Evolutionary conservation across 2,797 vertebrate species (phyloP).

Genomic region (Bryconaethiops microstoma): DNA sequence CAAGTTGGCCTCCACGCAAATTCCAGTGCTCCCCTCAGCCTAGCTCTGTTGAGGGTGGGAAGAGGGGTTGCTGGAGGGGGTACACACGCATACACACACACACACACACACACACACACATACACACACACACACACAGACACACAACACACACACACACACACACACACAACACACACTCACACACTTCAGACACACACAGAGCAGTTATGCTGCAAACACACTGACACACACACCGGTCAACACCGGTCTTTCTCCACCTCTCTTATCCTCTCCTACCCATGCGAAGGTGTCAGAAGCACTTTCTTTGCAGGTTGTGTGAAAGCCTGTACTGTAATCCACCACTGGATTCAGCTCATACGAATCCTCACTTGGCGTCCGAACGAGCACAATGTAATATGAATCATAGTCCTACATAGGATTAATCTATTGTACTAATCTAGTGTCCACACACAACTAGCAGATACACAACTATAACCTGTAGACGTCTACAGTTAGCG

Average conservation of each 20-base stretch:
- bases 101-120: conserved; percentile 24
- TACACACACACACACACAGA: conserved; percentile 17
- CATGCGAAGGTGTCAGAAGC: background rate
- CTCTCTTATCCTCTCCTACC: background rate
- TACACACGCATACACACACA: conserved; percentile 35
- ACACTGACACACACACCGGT: conserved; percentile 4
- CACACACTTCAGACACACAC: conserved; percentile 22
- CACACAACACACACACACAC: conserved; percentile 37
- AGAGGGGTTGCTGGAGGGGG: conserved; percentile 77
- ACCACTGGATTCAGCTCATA: background rate
- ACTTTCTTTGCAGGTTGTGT: background rate
- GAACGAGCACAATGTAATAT: too few species aligned
- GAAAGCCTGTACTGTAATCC: background rate
- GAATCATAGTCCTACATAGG: too few species aligned
- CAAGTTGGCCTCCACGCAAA: conserved; percentile 65
- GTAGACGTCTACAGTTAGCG: too few species aligned
- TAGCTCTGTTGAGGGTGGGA: conserved; percentile 75
- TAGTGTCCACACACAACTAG: too few species aligned
- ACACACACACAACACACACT: conserved; percentile 27
- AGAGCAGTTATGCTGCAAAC: conserved; percentile 15
- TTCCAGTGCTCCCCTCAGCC: conserved; percentile 74
- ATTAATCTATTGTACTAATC: too few species aligned
- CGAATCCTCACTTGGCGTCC: too few species aligned
- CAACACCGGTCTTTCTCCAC: background rate
- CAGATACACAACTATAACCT: too few species aligned